Percentiles rank a stretch among this genome's conserved stretches.
phyloP scores from a whole-genome alignment of 23 tunicate species.

The Ciona savignyi region DNA sequence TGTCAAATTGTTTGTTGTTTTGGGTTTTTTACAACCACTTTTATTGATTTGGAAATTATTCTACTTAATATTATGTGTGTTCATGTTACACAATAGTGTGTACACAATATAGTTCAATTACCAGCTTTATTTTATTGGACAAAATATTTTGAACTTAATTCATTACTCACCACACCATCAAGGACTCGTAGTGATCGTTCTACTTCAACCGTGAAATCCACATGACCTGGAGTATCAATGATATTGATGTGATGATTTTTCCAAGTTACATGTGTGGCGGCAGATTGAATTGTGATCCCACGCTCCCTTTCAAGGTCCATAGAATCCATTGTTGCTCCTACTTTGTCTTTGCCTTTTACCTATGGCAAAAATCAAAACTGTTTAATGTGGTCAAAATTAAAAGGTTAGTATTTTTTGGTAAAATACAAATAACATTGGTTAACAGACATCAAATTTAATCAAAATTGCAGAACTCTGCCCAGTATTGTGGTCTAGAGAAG shows the following conservation, averaged over 20 bases:
- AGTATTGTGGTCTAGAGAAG: neutral
- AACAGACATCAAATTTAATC: neutral
- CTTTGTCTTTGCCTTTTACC: conserved; percentile 96
- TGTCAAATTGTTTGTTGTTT: too few species aligned
- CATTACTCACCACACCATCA: conserved; percentile 94
- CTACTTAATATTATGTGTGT: too few species aligned
- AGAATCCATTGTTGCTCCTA: conserved; percentile 96
- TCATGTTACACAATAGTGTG: too few species aligned
- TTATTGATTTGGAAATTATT: too few species aligned
- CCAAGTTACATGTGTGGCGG: conserved; percentile 82
- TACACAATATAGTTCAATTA: too few species aligned
- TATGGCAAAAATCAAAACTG: neutral
- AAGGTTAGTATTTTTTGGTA: too few species aligned
- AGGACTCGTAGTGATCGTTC: conserved; percentile 81
- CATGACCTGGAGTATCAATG: conserved; percentile 95
- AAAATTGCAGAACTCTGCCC: neutral
- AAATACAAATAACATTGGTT: too few species aligned
- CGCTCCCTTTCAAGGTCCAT: conserved; percentile 92
- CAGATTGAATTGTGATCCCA: conserved; percentile 88
- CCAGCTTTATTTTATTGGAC: too few species aligned
- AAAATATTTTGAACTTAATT: too few species aligned
- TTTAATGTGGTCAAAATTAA: too few species aligned
- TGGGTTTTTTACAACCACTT: too few species aligned
- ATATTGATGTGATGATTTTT: conserved; percentile 67
- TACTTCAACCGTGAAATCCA: conserved; percentile 93